Evolutionary conservation across 2,888 invertebrate genomes (phyloP), one percentile per base, ranked within the genome.

Genomic region (Idaea straminata): DNA sequence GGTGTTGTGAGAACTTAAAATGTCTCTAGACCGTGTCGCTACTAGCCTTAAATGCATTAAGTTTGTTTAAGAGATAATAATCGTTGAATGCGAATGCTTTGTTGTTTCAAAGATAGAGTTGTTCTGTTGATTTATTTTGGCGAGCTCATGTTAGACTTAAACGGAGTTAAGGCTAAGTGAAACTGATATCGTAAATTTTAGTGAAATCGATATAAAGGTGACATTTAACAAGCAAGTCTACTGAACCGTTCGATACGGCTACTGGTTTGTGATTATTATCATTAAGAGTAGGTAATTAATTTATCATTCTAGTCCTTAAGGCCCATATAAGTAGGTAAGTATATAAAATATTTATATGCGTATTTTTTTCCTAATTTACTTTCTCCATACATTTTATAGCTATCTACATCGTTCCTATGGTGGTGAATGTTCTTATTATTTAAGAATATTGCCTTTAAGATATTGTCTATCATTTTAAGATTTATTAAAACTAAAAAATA

Each of bases 31-130:
- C 87, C 90, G 89, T 92, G 90, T 91, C 90, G 90, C 92, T 91
- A 89, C 88, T 86, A 89, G 87, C 88, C 85, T 90, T 91, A 91
- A 91, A 91, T 89, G 91, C 91, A 91, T 88, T 91, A 90, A 90
- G 91, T 91, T 91, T 88, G 90, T 91, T 90, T 87, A 83, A 88
- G 86, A 92, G 92, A 92, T 92, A 91, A 92, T 89, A 92, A 92
- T 92, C 91, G 84, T 87, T 87, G 87, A 89, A 89, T 88, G 90
- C 88, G 86, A 82, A 82, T 83, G 83, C 83, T 82, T 83, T 83
- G 83, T 91, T 90, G 89, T 91, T 89, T 88, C 87, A 85, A 83
- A 91, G 91, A 92, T 92, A 91, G 88, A 92, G 90, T 88, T 89
- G 91, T 91, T 87, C 81, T 83, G 78, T 83, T 89, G 89, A 90